Percentiles rank a stretch among this genome's conserved stretches.
Conservation (phyloP, 2,888 invertebrate species). For the Leucophenga maculata region DNA sequence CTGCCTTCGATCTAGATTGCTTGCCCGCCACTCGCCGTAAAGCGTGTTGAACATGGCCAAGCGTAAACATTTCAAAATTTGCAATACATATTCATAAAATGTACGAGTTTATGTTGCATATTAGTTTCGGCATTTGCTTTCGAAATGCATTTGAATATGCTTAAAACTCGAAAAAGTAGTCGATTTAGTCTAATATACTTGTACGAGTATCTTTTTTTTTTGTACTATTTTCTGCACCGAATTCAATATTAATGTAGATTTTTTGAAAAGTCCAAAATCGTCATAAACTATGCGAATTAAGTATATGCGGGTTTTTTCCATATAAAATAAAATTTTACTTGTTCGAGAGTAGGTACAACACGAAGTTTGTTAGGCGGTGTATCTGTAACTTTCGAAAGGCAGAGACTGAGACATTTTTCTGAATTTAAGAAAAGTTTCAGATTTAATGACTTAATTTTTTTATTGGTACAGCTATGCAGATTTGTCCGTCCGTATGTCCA, state of each 20-base stretch:
- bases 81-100: slow-evolving; percentile 52
- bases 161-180: no score
- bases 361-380: no score
- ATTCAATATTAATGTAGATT: slow-evolving; percentile 18
- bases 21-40: slow-evolving; percentile 15
- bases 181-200: background rate
- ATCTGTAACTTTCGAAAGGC: no score
- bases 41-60: slow-evolving; percentile 38
- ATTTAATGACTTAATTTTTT: no score
- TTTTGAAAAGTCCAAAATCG: slow-evolving; percentile 50
- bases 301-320: background rate
- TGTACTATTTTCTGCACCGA: background rate
- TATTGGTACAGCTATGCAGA: no score
- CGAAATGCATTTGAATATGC: slow-evolving; percentile 10
- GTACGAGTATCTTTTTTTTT: background rate
- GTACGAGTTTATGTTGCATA: slow-evolving; percentile 46
- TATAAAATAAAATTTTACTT: no score
- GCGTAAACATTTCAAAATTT: slow-evolving; percentile 48
- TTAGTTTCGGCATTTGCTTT: slow-evolving; percentile 17
- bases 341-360: no score
- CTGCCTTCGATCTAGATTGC: slow-evolving; percentile 12
- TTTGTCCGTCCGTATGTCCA: no score
- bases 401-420: no score
- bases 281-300: slow-evolving; percentile 35
- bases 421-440: no score